These are phyloP conservation scores for Acanthornis magna DNA, from an alignment of 2,797 vertebrate genomes.

Conservation along the genomic window DNA sequence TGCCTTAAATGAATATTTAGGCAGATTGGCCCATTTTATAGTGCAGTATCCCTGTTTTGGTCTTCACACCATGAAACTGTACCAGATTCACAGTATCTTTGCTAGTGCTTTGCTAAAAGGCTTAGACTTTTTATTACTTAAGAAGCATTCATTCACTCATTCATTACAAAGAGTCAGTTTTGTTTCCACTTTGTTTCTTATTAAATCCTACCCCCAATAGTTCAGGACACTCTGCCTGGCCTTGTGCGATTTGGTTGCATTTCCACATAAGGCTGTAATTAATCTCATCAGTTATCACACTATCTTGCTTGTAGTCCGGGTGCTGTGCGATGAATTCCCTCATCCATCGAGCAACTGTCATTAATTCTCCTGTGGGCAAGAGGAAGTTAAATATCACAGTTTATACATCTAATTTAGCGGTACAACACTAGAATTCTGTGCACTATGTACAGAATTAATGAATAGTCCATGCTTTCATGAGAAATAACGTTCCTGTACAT, in stretches of 20 bases:
- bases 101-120: not conserved
- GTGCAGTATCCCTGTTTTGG: slow-evolving; percentile 75
- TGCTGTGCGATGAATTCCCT: slow-evolving; percentile 90
- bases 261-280: slow-evolving; percentile 91
- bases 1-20: slow-evolving; percentile 62
- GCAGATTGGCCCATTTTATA: slow-evolving; percentile 63
- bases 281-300: slow-evolving; percentile 91
- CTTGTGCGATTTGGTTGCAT: slow-evolving; percentile 90
- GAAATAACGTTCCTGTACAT: not conserved
- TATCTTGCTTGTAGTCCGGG: slow-evolving; percentile 94
- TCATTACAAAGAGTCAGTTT: slow-evolving; percentile 61
- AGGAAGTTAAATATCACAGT: not conserved
- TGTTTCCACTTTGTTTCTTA: slow-evolving; percentile 80
- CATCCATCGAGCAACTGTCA: slow-evolving; percentile 98
- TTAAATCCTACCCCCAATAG: slow-evolving; percentile 87
- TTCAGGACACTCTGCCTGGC: slow-evolving; percentile 88
- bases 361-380: slow-evolving; percentile 85
- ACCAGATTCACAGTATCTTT: slow-evolving; percentile 41
- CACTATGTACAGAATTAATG: not conserved
- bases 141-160: slow-evolving; percentile 32
- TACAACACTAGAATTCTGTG: not conserved
- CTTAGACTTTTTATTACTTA: not conserved
- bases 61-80: slow-evolving; percentile 73
- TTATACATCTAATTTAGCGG: not conserved
- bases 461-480: not conserved